These are phyloP conservation scores for Pipistrellus pygmaeus DNA, from an alignment of 2,797 vertebrate genomes.

Conservation along the genomic window DNA sequence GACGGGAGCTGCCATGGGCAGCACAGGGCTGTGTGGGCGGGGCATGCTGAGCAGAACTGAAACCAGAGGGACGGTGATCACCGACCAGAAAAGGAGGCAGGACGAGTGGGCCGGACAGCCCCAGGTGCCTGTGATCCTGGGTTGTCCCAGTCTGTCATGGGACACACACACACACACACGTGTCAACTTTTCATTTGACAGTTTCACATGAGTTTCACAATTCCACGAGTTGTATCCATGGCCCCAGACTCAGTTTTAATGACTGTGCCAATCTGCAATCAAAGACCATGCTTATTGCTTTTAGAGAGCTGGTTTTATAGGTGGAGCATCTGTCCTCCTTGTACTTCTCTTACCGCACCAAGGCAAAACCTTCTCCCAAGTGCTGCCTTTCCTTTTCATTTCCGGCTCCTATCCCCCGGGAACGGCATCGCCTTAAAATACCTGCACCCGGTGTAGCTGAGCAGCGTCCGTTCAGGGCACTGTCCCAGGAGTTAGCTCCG, in stretches of 20 bases:
- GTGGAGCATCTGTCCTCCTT: not conserved
- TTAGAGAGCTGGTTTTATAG: not conserved
- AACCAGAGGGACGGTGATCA: no score
- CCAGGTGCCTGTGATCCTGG: not conserved
- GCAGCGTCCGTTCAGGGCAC: not conserved
- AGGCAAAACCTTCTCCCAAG: not conserved
- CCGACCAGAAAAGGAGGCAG: not conserved
- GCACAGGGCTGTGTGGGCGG: no score
- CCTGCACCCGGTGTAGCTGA: not conserved
- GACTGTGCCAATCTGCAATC: not conserved
- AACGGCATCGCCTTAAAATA: constrained; percentile 17
- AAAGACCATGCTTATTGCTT: not conserved
- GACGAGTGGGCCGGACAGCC: fast-evolving
- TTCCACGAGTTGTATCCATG: not conserved
- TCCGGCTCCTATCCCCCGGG: constrained; percentile 38
- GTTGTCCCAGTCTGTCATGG: fast-evolving
- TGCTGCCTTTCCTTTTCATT: constrained; percentile 32
- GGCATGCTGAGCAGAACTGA: not conserved
- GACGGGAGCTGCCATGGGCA: fast-evolving
- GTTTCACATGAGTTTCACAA: not conserved
- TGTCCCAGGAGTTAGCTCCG: not conserved
- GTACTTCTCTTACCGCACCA: not conserved
- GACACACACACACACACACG: no score
- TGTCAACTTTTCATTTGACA: not conserved
- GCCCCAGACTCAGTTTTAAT: not conserved